Evolutionary conservation across 2,888 invertebrate genomes (phyloP).

Genomic region (Acleris emargana): DNA sequence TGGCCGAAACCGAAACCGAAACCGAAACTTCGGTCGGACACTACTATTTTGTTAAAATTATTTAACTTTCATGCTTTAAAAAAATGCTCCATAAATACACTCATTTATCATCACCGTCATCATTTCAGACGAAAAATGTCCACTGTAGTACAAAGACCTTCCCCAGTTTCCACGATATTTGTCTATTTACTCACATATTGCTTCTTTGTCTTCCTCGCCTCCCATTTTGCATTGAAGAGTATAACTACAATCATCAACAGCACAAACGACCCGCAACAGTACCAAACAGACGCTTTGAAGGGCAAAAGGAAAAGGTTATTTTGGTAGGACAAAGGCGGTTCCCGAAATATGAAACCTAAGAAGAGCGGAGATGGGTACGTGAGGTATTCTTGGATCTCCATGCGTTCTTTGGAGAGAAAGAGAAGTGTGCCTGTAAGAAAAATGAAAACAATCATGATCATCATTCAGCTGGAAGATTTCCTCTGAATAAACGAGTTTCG

Average conservation of each 20-base stretch:
- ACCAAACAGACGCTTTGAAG: constrained; percentile 85
- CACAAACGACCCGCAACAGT: constrained; percentile 72
- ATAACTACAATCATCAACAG: constrained; percentile 53
- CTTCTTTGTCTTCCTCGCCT: constrained; percentile 44
- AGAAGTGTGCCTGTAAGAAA: constrained; percentile 53
- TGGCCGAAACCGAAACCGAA: too few relatives aligned
- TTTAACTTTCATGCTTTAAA: too few relatives aligned
- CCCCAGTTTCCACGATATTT: background rate
- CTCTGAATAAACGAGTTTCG: too few relatives aligned
- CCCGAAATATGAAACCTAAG: constrained; percentile 84
- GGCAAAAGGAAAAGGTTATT: constrained; percentile 86
- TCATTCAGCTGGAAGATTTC: too few relatives aligned
- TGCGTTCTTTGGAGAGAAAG: constrained; percentile 52
- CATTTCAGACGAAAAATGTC: too few relatives aligned
- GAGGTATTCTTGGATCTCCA: constrained; percentile 69
- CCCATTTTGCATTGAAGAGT: constrained; percentile 63
- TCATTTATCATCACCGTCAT: too few relatives aligned
- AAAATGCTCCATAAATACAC: too few relatives aligned
- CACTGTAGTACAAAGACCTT: too few relatives aligned
- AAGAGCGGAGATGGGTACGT: constrained; percentile 64
- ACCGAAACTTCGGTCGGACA: too few relatives aligned
- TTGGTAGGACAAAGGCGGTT: constrained; percentile 86
- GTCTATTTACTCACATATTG: background rate
- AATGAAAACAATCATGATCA: background rate
- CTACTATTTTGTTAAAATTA: too few relatives aligned